A percentile compares a stretch with the other conserved stretches of the same genome.
Evolutionary conservation across 2,113 vertebrate genomes (phyloP).

Genomic region (Saguinus midas): DNA sequence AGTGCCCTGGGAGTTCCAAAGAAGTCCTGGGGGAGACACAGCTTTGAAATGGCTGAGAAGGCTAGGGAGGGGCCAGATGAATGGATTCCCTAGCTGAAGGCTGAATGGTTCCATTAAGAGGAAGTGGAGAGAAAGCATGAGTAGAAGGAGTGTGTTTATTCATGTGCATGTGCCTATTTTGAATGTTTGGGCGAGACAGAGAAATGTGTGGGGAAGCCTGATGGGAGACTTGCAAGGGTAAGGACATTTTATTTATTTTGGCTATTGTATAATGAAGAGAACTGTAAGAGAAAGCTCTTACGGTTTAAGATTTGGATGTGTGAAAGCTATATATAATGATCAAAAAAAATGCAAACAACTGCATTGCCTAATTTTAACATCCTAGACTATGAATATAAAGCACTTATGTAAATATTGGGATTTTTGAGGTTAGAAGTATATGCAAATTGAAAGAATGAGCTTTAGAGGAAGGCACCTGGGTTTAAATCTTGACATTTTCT

Average conservation of each 20-base stretch:
- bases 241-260: slow-evolving; percentile 53
- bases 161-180: neutral
- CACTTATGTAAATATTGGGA: neutral
- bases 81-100: neutral
- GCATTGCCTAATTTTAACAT: neutral
- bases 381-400: neutral
- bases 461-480: neutral
- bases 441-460: neutral
- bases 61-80: neutral
- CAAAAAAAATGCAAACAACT: neutral
- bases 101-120: neutral
- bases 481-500: neutral
- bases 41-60: neutral
- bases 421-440: neutral
- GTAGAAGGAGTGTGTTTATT: neutral
- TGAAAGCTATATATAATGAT: neutral
- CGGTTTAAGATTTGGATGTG: slow-evolving; percentile 11
- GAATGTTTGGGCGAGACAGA: neutral
- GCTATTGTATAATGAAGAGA: neutral
- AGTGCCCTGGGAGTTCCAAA: neutral
- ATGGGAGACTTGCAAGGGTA: neutral
- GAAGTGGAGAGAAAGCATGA: neutral
- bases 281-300: slow-evolving; percentile 21
- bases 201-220: neutral
- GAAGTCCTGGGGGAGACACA: neutral